A percentile compares a stretch with the other conserved stretches of the same genome.
Conservation (phyloP, 2,113 vertebrate genomes). For the Salvelinus sp. region DNA sequence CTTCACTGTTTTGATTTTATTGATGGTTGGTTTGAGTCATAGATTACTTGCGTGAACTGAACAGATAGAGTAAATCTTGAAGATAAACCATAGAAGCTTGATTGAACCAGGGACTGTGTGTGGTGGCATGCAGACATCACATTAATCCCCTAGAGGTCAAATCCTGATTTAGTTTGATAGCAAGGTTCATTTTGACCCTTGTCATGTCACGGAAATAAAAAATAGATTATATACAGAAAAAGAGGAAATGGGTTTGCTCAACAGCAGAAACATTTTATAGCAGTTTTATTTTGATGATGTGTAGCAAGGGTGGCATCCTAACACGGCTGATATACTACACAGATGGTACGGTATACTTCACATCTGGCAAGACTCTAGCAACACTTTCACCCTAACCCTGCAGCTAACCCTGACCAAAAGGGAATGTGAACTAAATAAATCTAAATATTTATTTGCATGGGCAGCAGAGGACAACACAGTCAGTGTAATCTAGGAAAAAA, state of each 20-base stretch:
- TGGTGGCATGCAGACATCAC: background rate
- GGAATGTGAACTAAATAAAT: slow-evolving; percentile 46
- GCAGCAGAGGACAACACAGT: background rate
- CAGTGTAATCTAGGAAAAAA: slow-evolving; percentile 15
- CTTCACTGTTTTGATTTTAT: background rate
- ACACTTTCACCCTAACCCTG: slow-evolving; percentile 31
- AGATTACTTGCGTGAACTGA: background rate
- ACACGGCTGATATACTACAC: slow-evolving; percentile 5
- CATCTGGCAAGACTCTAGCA: slow-evolving; percentile 10
- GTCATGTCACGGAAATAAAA: background rate
- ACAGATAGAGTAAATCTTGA: background rate
- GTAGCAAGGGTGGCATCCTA: too few species aligned
- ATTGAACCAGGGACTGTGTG: background rate
- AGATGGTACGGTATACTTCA: slow-evolving; percentile 9
- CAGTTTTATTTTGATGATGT: background rate
- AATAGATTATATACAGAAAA: slow-evolving; percentile 1
- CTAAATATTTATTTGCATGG: background rate
- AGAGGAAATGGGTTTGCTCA: background rate
- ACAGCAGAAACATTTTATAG: background rate
- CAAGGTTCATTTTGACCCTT: background rate
- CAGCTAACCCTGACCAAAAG: slow-evolving; percentile 25
- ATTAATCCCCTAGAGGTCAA: background rate
- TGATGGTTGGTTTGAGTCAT: background rate
- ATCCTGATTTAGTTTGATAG: slow-evolving; percentile 6
- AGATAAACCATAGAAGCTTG: background rate